Percentiles rank a stretch among this genome's conserved stretches.
These are phyloP conservation scores for Microplitis manilae DNA, from an alignment of 2,888 invertebrate genomes.

Conservation along the genomic window DNA sequence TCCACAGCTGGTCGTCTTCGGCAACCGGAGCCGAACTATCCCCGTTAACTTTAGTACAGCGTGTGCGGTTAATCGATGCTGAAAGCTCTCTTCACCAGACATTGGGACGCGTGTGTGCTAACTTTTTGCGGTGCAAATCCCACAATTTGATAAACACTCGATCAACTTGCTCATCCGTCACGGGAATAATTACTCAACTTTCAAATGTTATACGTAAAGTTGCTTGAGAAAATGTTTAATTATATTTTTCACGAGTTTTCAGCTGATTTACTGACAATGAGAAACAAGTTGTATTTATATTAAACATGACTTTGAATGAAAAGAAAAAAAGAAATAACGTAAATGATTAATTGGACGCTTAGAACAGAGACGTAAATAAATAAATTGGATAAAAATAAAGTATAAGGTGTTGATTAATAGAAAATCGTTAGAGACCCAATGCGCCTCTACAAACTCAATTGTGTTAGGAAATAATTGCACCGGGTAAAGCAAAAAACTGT, in stretches of 20 bases:
- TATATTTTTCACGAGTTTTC: too few species aligned
- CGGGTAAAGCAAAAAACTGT: neutral
- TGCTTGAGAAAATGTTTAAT: too few species aligned
- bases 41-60: constrained; percentile 34
- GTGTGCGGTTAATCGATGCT: constrained; percentile 35
- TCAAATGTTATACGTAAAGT: constrained; percentile 2
- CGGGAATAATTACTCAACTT: constrained; percentile 10
- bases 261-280: neutral
- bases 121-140: constrained; percentile 23
- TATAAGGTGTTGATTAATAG: neutral
- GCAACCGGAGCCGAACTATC: constrained; percentile 17
- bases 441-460: neutral
- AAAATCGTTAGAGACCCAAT: neutral
- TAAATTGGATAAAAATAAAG: neutral
- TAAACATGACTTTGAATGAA: too few species aligned
- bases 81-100: constrained; percentile 24
- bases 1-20: constrained; percentile 34
- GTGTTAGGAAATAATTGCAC: neutral
- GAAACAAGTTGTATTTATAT: neutral
- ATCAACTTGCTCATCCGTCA: constrained; percentile 18
- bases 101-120: neutral
- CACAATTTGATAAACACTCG: constrained; percentile 29
- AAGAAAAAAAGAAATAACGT: too few species aligned
- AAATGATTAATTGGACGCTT: too few species aligned
- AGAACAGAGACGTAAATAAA: too few species aligned